Evolutionary conservation across 2,797 vertebrate genomes (phyloP), one percentile per base, ranked within the genome.

Genomic region (Poeciliopsis turneri): DNA sequence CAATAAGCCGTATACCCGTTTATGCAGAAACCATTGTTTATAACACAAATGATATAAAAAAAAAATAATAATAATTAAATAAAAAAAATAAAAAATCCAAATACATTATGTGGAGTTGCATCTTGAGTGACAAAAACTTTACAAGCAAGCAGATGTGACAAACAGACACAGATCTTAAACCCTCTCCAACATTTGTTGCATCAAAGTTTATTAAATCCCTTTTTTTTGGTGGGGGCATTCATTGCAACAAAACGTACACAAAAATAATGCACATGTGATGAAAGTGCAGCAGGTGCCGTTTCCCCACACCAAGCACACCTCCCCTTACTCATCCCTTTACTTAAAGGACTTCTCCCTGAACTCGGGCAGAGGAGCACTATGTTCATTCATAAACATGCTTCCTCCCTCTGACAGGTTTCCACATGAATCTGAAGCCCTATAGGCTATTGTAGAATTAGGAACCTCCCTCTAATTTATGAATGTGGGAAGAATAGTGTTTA

Each of bases 311-410:
- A 46, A 20, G 45, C 43, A 28, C 39, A 76, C 74, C 68, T 15
- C 70, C 75, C 77, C 82, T 49, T 79, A 1, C 87, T 49, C 82
- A 78, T 61, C 76, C 71, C 7, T 75, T 76, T 81, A 49, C 81
- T 36, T 55, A 80, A 84, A 84, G 87, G 20, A 91, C 87, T 87
- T 57, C 86, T 85, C 85, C 72, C 82, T 92, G 87, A 88, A 88
- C 88, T 87, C 76, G 3, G 82, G 79, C 86, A 88, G 84, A 90
- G 87, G 84, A 90, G 91, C 82, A 90, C 90, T 92, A 86, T 88
- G 87, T 95, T 94, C 94, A 95, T 95, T 95, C 94, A 95, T 95
- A 94, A 95, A 94, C 94, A 94, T 93, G 93, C 90, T 91, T 93
- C 93, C 93, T 94, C 87, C 87, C 89, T 93, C 94, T 94, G 93